A percentile compares a stretch with the other conserved stretches of the same genome.
phyloP scores from a whole-genome alignment of 2,113 vertebrate species.

The Nesoenas mayeri region DNA sequence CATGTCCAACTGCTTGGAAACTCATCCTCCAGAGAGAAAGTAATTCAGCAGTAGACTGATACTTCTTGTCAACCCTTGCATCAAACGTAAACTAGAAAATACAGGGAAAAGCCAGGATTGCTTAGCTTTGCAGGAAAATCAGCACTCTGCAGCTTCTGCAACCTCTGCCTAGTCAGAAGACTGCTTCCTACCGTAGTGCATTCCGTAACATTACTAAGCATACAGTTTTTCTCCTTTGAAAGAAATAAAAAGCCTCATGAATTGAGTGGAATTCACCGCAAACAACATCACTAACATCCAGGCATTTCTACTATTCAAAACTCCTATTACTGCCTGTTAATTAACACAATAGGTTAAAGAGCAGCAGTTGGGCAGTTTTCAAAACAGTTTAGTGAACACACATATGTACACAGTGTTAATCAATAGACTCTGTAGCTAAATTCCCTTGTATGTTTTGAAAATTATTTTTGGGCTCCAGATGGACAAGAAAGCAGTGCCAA shows the following conservation, averaged over 20 bases:
- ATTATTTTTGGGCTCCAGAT: constrained; percentile 39
- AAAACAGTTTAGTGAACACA: background rate
- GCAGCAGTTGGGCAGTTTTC: background rate
- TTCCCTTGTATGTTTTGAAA: background rate
- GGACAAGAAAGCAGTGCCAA: background rate
- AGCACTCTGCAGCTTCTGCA: background rate
- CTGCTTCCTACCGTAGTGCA: background rate
- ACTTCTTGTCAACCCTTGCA: background rate
- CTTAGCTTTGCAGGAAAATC: background rate
- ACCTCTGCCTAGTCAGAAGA: background rate
- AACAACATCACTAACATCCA: background rate
- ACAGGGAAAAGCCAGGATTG: background rate
- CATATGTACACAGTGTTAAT: background rate
- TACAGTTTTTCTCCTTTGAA: background rate
- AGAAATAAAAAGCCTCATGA: background rate
- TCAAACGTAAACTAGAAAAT: background rate
- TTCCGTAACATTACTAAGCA: rapidly evolving
- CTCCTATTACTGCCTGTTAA: background rate
- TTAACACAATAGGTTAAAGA: background rate
- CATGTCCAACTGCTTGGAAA: background rate
- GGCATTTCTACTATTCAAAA: background rate
- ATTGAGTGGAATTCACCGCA: background rate
- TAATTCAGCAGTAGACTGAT: background rate
- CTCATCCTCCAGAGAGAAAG: background rate
- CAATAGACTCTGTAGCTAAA: background rate